Percentiles rank a stretch among this genome's conserved stretches.
Evolutionary conservation across 2,113 vertebrate genomes (phyloP).

Genomic region (Elephas maximus): DNA sequence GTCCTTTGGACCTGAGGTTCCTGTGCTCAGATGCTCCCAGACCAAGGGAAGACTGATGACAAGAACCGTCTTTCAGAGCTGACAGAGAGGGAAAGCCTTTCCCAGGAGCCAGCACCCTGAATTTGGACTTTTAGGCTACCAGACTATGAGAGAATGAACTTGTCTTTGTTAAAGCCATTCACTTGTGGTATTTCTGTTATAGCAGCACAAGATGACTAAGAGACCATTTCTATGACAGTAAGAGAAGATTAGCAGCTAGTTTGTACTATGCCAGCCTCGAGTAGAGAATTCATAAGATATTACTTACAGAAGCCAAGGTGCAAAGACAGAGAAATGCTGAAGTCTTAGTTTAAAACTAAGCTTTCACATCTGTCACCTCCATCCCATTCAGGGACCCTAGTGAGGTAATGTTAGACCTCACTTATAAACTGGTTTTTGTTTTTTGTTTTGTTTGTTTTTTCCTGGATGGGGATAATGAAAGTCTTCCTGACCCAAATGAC

Average conservation of each 20-base stretch:
- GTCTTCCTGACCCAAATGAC: constrained; percentile 57
- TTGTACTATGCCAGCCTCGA: background rate
- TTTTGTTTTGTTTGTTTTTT: background rate
- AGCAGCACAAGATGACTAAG: too few species aligned
- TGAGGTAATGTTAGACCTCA: constrained; percentile 9
- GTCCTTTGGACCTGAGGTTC: too few species aligned
- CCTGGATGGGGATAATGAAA: background rate
- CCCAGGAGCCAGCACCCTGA: too few species aligned
- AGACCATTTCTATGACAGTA: background rate
- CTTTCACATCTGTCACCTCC: background rate
- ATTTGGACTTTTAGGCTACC: too few species aligned
- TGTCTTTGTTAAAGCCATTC: too few species aligned
- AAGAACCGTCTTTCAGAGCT: too few species aligned
- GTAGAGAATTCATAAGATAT: background rate
- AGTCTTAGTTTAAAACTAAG: constrained; percentile 28
- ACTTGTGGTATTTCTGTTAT: too few species aligned
- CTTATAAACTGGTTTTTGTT: constrained; percentile 41
- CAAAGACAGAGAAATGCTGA: background rate
- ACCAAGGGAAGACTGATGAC: too few species aligned
- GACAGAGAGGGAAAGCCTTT: too few species aligned
- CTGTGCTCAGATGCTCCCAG: too few species aligned
- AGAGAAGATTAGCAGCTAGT: background rate
- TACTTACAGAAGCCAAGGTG: background rate
- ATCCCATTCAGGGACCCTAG: background rate
- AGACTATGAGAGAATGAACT: too few species aligned